Base-by-base conservation (phyloP, 2,113 vertebrate species). In the Chauna torquata region DNA sequence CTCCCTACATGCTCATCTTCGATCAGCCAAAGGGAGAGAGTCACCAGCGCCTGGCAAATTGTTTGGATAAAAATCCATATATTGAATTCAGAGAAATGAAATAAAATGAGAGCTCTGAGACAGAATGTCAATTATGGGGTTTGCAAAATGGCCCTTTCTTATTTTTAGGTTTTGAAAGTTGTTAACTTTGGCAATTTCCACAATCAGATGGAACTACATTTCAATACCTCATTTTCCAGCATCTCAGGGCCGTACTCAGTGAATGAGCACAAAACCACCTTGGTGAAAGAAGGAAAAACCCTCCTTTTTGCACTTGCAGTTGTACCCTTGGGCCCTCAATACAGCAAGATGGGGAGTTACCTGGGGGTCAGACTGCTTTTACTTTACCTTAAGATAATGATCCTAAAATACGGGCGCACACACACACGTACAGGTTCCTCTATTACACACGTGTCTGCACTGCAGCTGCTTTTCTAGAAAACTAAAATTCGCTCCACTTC, bases 21-120 rank as follows among this genome's bases (percentile, higher is more conserved):
- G 8, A 91, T 65, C 83, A 57, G 75, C 58, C 81, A 69, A 44
- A 92, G 86, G 88, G 34, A 17, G 4, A 83, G 90, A 85, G 30
- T 91, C 94, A 94, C 82, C 87, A 90, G 45, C 7, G 25, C 68
- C 75, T 90, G 75, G 94, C 66, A 97, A 96, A 95, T 71, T 80
- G 86, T 94, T 96, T 66, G 86, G 88, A 97, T 93, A 90, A 97
- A 97, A 97, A 97, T 97, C 96, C 54, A 96, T 97, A 93, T 87
- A 96, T 79, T 88, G 96, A 97, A 86, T 71, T 58, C 62, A 50
- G 69, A 96, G 84, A 93, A 96, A 96, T 91, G 82, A 96, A 97
- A 93, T 94, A 95, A 96, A 97, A 80, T 38, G 89, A 18, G 16
- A 96, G 81, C 75, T 70, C 75, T 88, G 91, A 96, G 91, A 96